These are phyloP conservation scores for Taeniopygia guttata DNA, from an alignment of 2,797 vertebrate species.

Conservation along the genomic window DNA sequence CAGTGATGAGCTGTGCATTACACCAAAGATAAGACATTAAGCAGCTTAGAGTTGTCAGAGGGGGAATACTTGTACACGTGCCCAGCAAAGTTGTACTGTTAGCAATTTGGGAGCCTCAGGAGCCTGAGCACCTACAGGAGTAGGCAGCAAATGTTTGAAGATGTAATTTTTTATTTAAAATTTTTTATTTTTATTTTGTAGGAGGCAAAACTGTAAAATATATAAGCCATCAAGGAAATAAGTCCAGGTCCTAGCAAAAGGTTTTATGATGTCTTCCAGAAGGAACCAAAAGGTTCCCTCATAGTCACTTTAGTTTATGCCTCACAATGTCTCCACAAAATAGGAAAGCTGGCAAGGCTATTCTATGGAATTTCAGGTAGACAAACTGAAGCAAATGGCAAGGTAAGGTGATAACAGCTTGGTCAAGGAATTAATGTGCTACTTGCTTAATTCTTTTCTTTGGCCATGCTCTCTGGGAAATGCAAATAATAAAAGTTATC, in stretches of 20 bases:
- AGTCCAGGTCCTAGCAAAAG: not conserved
- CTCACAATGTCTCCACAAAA: not conserved
- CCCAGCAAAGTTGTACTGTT: not conserved
- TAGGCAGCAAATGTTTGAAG: not conserved
- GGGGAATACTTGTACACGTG: not conserved
- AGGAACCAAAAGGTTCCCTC: not conserved
- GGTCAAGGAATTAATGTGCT: not conserved
- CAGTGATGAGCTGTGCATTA: not conserved
- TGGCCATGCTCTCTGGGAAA: not conserved
- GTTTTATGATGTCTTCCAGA: not conserved
- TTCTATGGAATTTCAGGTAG: not conserved
- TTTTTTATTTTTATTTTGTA: not conserved
- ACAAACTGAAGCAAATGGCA: not conserved
- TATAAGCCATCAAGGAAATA: not conserved
- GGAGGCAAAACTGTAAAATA: not conserved
- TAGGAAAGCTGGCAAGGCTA: not conserved
- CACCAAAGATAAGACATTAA: constrained; percentile 41
- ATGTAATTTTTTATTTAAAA: not conserved
- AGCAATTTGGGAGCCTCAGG: not conserved
- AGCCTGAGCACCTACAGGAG: not conserved
- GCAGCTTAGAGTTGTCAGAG: not conserved
- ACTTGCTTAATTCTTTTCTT: not conserved
- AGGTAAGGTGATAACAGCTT: not conserved
- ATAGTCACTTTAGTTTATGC: not conserved
- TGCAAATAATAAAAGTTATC: not conserved